phyloP scores from a whole-genome alignment of 1,140 invertebrate genomes.

The Aphelinus atriplicis region DNA sequence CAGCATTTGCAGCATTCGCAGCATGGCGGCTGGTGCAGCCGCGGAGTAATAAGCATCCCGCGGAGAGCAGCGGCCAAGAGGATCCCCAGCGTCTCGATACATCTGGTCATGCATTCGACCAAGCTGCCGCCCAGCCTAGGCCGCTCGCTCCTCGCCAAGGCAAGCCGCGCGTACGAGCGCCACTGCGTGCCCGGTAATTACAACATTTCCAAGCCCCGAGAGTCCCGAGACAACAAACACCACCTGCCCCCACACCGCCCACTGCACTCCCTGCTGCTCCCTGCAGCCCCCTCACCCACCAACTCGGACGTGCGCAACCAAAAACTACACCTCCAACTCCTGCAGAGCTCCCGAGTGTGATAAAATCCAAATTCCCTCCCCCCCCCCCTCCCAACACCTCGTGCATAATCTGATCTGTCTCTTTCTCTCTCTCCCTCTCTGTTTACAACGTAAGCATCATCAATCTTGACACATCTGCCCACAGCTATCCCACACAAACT shows the following conservation, averaged over 20 bases:
- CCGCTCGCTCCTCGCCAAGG: conserved; percentile 21
- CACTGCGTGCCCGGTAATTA: conserved; percentile 13
- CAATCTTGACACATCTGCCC: not conserved
- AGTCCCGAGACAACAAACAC: not conserved
- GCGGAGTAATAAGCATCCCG: too few relatives aligned
- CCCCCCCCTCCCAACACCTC: not conserved
- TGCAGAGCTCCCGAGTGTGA: not conserved
- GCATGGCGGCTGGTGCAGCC: too few relatives aligned
- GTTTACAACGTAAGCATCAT: not conserved
- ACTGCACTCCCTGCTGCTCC: not conserved
- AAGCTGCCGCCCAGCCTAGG: conserved; percentile 4
- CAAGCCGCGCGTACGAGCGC: conserved; percentile 24
- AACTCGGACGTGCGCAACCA: not conserved
- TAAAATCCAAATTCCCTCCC: too few relatives aligned
- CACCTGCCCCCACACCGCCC: not conserved
- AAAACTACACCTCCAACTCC: not conserved
- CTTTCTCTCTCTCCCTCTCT: not conserved
- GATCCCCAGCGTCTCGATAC: too few relatives aligned
- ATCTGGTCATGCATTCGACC: conserved; percentile 19
- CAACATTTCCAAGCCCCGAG: not conserved
- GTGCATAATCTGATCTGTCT: not conserved
- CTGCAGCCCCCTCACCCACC: too few relatives aligned
- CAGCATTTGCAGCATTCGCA: too few relatives aligned
- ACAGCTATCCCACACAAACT: not conserved
- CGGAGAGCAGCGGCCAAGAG: too few relatives aligned